phyloP scores from a whole-genome alignment of 1,140 invertebrate genomes.

The Dolichoris vasculosae region DNA sequence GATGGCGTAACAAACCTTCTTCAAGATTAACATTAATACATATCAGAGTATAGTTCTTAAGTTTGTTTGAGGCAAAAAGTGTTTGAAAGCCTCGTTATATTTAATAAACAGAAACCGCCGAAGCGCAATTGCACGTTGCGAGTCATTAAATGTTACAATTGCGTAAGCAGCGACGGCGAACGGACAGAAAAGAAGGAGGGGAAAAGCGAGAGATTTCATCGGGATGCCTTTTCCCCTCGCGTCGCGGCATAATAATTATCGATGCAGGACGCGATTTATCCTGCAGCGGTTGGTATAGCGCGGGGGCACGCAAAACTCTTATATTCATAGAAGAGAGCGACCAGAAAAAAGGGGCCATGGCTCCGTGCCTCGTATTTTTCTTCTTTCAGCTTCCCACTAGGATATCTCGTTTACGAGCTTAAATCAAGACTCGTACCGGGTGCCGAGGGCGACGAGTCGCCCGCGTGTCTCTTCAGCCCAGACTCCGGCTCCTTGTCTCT shows the following conservation, averaged over 20 bases:
- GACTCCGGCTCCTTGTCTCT: conserved; percentile 3
- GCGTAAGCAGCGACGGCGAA: neutral
- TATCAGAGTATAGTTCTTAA: neutral
- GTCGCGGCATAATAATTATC: conserved; percentile 31
- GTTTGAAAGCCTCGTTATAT: conserved; percentile 28
- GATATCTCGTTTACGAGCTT: conserved; percentile 43
- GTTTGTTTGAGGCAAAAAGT: neutral
- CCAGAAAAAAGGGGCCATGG: neutral
- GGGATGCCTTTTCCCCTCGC: neutral
- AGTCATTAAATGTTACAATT: conserved; percentile 24
- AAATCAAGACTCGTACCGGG: conserved; percentile 12
- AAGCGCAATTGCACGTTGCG: conserved; percentile 17
- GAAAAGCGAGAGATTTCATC: conserved; percentile 11
- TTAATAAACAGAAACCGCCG: conserved; percentile 26
- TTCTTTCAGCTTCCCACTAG: neutral
- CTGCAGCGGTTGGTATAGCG: neutral
- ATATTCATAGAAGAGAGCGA: conserved; percentile 31
- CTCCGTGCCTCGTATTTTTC: neutral
- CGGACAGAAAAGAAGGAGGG: neutral
- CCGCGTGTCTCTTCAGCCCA: neutral
- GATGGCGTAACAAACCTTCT: neutral
- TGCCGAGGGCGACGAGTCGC: neutral
- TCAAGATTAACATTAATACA: neutral
- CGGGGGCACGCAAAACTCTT: neutral
- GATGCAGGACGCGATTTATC: conserved; percentile 40